phyloP scores from a whole-genome alignment of 2,888 invertebrate species.

The Netelia melanura region DNA sequence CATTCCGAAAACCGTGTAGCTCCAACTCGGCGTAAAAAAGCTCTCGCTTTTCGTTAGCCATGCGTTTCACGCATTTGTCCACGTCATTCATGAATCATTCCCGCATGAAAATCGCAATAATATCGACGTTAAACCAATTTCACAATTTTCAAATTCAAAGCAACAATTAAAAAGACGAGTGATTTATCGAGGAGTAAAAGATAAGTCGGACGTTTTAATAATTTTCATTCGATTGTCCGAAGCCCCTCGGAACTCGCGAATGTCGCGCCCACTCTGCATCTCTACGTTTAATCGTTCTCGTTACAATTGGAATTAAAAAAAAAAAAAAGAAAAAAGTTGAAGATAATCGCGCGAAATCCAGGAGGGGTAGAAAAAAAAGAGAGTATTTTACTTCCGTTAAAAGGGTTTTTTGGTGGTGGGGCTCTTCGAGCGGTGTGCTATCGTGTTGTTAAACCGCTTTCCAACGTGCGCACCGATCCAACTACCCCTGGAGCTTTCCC shows the following conservation, averaged over 20 bases:
- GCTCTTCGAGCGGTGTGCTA: slow-evolving; percentile 30
- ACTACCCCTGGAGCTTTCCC: slow-evolving; percentile 51
- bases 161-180: neutral
- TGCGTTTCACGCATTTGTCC: too few species aligned
- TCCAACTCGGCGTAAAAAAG: slow-evolving; percentile 36
- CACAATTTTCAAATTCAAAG: too few species aligned
- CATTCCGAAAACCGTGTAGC: slow-evolving; percentile 16
- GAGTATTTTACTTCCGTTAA: slow-evolving; percentile 61
- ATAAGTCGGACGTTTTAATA: neutral
- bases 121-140: too few species aligned
- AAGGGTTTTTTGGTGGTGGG: slow-evolving; percentile 40
- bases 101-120: too few species aligned
- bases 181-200: neutral
- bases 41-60: neutral
- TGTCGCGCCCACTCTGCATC: neutral
- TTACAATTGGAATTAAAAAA: slow-evolving; percentile 12
- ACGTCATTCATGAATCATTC: too few species aligned
- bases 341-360: slow-evolving; percentile 6
- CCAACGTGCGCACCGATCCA: slow-evolving; percentile 37
- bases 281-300: slow-evolving; percentile 32
- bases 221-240: neutral
- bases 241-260: neutral
- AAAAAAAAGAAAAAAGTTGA: neutral
- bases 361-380: slow-evolving; percentile 13
- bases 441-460: slow-evolving; percentile 54